Evolutionary conservation across 1,140 invertebrate genomes (phyloP).

Genomic region (Drosophila varians): DNA sequence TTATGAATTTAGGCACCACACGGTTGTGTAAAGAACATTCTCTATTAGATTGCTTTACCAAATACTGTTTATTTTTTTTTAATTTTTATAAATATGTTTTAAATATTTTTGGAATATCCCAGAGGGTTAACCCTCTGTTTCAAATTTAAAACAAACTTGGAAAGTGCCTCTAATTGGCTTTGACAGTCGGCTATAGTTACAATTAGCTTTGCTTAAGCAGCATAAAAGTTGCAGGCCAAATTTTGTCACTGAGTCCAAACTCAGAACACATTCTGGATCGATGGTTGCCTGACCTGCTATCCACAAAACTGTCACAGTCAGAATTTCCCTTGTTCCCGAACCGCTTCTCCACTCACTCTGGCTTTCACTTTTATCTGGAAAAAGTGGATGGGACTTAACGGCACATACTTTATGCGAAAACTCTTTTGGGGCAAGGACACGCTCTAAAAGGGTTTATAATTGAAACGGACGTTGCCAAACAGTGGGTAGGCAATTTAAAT

Average conservation of each 20-base stretch:
- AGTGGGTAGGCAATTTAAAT: conserved; percentile 42
- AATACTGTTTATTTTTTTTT: no score
- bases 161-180: conserved; percentile 44
- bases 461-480: conserved; percentile 59
- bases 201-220: conserved; percentile 23
- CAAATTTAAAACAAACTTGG: conserved; percentile 9
- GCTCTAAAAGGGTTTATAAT: conserved; percentile 66
- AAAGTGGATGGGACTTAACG: conserved; percentile 12
- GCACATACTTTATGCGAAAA: conserved; percentile 63
- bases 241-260: not conserved
- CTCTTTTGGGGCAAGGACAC: conserved; percentile 54
- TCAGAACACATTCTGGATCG: not conserved
- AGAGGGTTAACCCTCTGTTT: not conserved
- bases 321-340: conserved; percentile 8
- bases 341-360: not conserved
- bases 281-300: not conserved
- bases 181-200: conserved; percentile 32
- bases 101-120: no score
- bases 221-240: conserved; percentile 16
- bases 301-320: conserved; percentile 22
- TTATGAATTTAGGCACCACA: no score
- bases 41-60: no score
- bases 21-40: no score
- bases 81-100: no score
- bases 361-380: not conserved